These are phyloP conservation scores for Glaucomys volans DNA, from an alignment of 2,113 vertebrate genomes.

Conservation along the genomic window DNA sequence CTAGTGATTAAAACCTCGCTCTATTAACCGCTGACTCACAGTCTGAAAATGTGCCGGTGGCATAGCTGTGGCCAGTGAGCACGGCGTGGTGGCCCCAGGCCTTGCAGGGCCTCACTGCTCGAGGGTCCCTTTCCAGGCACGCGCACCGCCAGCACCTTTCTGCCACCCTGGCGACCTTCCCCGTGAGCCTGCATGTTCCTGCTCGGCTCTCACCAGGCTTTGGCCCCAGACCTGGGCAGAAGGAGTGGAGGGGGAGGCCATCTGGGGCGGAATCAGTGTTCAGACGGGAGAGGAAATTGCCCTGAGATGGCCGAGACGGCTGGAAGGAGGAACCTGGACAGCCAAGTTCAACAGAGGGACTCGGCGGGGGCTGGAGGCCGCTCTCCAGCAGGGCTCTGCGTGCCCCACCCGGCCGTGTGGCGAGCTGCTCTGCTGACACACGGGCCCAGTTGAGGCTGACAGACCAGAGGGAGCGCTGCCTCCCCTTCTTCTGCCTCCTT, in stretches of 20 bases:
- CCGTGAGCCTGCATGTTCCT: neutral
- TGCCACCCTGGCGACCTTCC: neutral
- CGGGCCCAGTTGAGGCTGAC: neutral
- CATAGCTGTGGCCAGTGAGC: constrained; percentile 70
- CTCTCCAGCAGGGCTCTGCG: neutral
- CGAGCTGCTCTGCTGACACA: neutral
- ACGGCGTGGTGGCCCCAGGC: neutral
- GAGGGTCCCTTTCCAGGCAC: neutral
- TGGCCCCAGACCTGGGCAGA: neutral
- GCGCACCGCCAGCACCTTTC: fast-evolving
- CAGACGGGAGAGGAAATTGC: constrained; percentile 78
- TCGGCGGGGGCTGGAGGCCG: fast-evolving
- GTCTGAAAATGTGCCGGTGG: constrained; percentile 85
- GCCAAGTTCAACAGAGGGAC: constrained; percentile 53
- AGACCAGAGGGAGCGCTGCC: fast-evolving
- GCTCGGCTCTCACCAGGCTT: neutral
- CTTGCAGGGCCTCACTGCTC: neutral
- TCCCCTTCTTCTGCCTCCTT: neutral
- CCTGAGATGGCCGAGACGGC: constrained; percentile 10
- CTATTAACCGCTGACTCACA: constrained; percentile 82
- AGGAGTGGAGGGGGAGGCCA: neutral
- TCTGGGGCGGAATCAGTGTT: constrained; percentile 58
- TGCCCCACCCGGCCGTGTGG: fast-evolving
- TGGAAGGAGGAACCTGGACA: neutral
- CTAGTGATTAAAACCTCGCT: constrained; percentile 68